phyloP scores from a whole-genome alignment of 2,113 vertebrate species.

The Datnioides undecimradiatus region DNA sequence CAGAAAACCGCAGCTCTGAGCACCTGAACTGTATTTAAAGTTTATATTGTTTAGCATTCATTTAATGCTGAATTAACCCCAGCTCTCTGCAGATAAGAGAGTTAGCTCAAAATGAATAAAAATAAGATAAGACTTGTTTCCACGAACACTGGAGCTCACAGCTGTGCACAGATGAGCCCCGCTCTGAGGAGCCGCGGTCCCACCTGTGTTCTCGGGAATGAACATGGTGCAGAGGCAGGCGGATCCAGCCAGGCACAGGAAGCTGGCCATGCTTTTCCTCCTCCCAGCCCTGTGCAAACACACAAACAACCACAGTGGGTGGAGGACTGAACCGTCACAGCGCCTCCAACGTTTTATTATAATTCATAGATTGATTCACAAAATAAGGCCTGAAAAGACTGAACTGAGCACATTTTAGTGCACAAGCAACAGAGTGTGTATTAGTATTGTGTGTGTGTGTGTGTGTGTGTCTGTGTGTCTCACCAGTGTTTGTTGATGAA shows the following conservation, averaged over 20 bases:
- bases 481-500: conserved; percentile 90
- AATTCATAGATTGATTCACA: too few relatives aligned
- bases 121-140: too few relatives aligned
- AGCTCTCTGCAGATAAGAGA: too few relatives aligned
- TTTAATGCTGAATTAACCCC: too few relatives aligned
- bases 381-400: too few relatives aligned
- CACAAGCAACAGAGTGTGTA: too few relatives aligned
- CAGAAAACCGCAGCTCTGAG: neutral
- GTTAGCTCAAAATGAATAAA: too few relatives aligned
- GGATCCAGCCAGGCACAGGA: conserved; percentile 87
- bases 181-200: neutral
- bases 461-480: conserved; percentile 5
- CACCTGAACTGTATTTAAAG: neutral
- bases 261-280: conserved; percentile 87
- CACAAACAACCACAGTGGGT: neutral
- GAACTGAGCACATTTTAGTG: too few relatives aligned
- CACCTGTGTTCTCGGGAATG: conserved; percentile 83
- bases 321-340: too few relatives aligned
- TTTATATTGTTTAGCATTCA: too few relatives aligned
- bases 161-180: too few relatives aligned
- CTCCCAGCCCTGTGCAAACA: conserved; percentile 85
- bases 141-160: neutral
- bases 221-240: conserved; percentile 87
- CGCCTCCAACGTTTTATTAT: neutral
- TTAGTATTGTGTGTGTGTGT: too few relatives aligned